A percentile compares a stretch with the other conserved stretches of the same genome.
Conservation (phyloP, 2,797 vertebrate species). For the Columba guinea region DNA sequence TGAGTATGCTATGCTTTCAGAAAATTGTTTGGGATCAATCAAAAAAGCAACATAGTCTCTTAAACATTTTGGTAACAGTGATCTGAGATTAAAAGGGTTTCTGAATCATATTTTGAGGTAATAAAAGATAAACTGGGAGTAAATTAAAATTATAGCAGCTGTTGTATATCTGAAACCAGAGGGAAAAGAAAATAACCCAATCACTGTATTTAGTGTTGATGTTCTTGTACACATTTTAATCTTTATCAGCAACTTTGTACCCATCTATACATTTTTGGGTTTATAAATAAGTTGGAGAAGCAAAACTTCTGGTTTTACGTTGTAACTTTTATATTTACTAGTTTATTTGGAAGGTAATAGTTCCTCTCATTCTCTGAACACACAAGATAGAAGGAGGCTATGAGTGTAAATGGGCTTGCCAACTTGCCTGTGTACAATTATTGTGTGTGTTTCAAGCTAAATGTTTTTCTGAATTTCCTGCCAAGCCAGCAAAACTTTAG, state of each 20-base stretch:
- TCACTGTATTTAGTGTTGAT: not conserved
- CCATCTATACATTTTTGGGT: not conserved
- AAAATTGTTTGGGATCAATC: not conserved
- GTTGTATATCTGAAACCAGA: not conserved
- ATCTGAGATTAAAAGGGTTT: not conserved
- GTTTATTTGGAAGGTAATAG: not conserved
- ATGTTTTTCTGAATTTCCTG: not conserved
- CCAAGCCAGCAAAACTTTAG: not conserved
- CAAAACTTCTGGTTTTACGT: not conserved
- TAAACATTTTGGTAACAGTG: too few relatives aligned
- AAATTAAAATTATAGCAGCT: not conserved
- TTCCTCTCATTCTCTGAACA: not conserved
- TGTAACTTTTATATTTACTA: not conserved
- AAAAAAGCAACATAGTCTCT: too few relatives aligned
- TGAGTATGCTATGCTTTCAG: not conserved
- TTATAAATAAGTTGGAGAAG: not conserved
- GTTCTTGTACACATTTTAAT: not conserved
- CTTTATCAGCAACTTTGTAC: not conserved
- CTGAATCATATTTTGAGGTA: not conserved
- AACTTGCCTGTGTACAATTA: not conserved
- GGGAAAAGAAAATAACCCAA: not conserved
- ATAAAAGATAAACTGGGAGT: not conserved
- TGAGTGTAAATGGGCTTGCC: not conserved
- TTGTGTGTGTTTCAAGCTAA: not conserved
- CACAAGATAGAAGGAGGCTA: not conserved